Conservation (phyloP, 2,797 vertebrate species). For the Artibeus lituratus region DNA sequence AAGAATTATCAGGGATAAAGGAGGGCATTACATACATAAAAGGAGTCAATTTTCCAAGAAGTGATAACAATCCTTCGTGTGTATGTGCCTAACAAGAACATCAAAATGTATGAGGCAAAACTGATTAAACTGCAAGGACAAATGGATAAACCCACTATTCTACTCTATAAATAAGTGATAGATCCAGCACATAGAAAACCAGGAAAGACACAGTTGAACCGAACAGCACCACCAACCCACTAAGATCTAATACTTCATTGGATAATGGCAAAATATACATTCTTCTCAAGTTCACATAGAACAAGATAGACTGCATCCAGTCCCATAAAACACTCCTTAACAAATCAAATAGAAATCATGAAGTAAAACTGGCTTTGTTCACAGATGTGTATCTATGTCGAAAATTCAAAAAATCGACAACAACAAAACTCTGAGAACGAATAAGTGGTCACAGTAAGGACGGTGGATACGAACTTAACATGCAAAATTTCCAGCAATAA, state of each 20-base stretch:
- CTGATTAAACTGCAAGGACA: background rate
- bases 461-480: background rate
- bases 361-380: background rate
- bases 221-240: background rate
- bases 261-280: background rate
- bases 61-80: background rate
- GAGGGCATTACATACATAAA: background rate
- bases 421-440: background rate
- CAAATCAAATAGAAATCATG: background rate
- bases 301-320: background rate
- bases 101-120: background rate
- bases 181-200: background rate
- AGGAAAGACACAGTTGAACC: background rate
- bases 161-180: background rate
- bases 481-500: background rate
- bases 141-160: background rate
- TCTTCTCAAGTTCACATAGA: background rate
- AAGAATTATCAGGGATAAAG: background rate
- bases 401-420: background rate
- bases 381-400: background rate
- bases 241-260: background rate
- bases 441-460: background rate
- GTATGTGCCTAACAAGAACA: background rate
- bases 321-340: background rate
- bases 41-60: background rate